A percentile compares a stretch with the other conserved stretches of the same genome.
phyloP scores from a whole-genome alignment of 2,888 invertebrate species.

The Electrophaes corylata region DNA sequence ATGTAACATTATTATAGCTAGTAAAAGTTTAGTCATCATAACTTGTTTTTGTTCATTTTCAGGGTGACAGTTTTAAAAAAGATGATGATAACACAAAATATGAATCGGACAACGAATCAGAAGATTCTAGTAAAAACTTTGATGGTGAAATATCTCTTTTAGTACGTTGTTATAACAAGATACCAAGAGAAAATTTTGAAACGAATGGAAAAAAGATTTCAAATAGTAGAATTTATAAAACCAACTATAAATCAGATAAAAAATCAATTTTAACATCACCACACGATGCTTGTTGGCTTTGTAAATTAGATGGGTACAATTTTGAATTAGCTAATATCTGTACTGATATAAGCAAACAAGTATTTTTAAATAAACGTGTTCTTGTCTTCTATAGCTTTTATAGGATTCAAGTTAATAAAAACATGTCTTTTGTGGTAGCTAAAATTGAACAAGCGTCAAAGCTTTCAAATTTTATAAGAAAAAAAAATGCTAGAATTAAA shows the following conservation, averaged over 20 bases:
- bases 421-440: conserved; percentile 6
- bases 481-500: conserved; percentile 14
- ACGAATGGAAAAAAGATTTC: not conserved
- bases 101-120: conserved; percentile 14
- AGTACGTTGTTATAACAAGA: not conserved
- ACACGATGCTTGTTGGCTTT: not conserved
- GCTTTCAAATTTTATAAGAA: conserved; percentile 19
- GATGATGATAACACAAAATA: not conserved
- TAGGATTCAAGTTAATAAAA: conserved; percentile 3
- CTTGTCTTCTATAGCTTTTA: conserved; percentile 18
- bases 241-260: not conserved
- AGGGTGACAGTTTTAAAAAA: not conserved
- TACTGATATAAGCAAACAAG: not conserved
- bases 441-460: conserved; percentile 12
- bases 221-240: not conserved
- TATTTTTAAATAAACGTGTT: not conserved
- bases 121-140: conserved; percentile 11
- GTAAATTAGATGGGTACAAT: not conserved
- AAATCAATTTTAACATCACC: not conserved
- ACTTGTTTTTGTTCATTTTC: not conserved
- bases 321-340: not conserved
- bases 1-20: too few relatives aligned
- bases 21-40: too few relatives aligned
- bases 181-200: not conserved
- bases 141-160: conserved; percentile 11